phyloP scores from a whole-genome alignment of 1,140 invertebrate genomes.

The Drosophila rhopaloa region DNA sequence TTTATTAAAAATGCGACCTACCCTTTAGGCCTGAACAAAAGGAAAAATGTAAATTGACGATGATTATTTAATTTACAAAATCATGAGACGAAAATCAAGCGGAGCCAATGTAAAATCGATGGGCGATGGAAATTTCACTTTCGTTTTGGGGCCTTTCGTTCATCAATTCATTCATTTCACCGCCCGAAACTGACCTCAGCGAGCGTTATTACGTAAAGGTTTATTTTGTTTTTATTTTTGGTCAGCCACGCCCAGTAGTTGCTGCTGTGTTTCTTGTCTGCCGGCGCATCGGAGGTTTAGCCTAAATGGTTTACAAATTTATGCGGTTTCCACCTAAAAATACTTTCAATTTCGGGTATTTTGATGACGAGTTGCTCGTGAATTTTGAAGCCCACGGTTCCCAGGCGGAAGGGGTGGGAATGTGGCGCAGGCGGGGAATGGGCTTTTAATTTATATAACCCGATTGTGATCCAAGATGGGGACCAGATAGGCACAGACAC shows the following conservation, averaged over 20 bases:
- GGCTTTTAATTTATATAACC: constrained; percentile 28
- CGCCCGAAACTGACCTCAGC: constrained; percentile 59
- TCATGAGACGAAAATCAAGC: constrained; percentile 41
- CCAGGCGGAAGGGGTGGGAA: constrained; percentile 32
- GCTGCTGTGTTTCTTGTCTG: constrained; percentile 41
- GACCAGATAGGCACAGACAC: constrained; percentile 13
- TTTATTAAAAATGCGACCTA: constrained; percentile 35
- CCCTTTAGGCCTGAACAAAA: constrained; percentile 9
- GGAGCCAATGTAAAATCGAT: constrained; percentile 48
- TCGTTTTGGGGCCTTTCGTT: constrained; percentile 56
- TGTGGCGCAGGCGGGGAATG: not conserved
- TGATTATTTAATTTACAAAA: constrained; percentile 49
- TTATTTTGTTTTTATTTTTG: constrained; percentile 17
- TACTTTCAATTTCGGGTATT: constrained; percentile 55
- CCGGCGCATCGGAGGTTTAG: constrained; percentile 45
- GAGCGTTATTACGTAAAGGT: constrained; percentile 52
- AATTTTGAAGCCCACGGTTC: constrained; percentile 5
- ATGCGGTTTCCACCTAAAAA: constrained; percentile 62
- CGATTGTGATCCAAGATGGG: constrained; percentile 14
- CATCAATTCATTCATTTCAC: constrained; percentile 56
- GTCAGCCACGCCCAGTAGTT: constrained; percentile 68
- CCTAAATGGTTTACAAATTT: constrained; percentile 73
- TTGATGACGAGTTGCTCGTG: constrained; percentile 21
- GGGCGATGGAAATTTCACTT: constrained; percentile 71
- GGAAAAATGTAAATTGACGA: constrained; percentile 41